Base-by-base conservation (phyloP, 2,797 vertebrate genomes). In the Oryzias sinensis region DNA sequence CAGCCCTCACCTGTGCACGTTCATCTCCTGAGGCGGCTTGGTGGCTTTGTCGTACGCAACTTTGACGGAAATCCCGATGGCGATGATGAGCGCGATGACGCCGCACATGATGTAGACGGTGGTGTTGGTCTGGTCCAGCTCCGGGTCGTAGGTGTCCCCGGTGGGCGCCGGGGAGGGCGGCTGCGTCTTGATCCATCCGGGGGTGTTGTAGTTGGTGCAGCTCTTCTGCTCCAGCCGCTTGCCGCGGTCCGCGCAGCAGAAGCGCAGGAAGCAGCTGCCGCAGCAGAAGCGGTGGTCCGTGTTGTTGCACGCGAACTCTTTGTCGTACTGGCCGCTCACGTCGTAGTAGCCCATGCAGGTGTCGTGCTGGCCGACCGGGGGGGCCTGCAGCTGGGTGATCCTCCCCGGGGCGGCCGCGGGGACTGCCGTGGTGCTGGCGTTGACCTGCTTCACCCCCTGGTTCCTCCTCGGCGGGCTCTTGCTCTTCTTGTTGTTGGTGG, bases 71-170 rank as follows among this genome's bases (percentile, higher is more conserved):
- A 99, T 95, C 14, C 94, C 96, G 3, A 96, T 93, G 66, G 95
- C 90, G 57, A 98, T 93, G 84, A 99, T 87, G 66, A 97, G 94
- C 82, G 96, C 93, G 37, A 99, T 90, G 74, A 96, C 95, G 56
- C 96, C 96, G 59, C 97, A 99, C 45, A 92, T 95, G 91, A 99
- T 97, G 92, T 97, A 99, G 60, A 99, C 96, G 5, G 96, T 99
- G 83, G 95, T 92, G 84, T 98, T 98, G 85, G 97, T 98, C 88
- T 91, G 94, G 91, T 99, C 97, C 80, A 96, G 92, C 74, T 91
- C 95, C 1, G 96, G 97, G 88, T 98, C 95, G 64, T 98, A 98
- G 64, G 92, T 91, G 72, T 97, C 92, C 47, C 93, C 94, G 64
- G 94, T 93, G 6, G 89, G 93, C 61, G 72, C 93, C 48, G 90